Conservation (phyloP, 2,888 invertebrate species). For the Aleiodes testaceus region DNA sequence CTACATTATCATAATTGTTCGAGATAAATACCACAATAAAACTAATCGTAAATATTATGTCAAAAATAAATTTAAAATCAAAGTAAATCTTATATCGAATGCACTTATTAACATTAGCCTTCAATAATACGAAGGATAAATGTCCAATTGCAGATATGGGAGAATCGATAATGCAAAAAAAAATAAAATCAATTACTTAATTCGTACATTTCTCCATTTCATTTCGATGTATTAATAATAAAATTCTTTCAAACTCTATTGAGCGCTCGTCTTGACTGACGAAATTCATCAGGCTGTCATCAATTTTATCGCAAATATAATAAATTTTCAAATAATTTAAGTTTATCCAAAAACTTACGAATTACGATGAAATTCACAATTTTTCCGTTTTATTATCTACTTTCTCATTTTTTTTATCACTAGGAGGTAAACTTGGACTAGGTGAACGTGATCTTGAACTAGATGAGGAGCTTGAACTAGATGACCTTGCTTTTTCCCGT, state of each 20-base stretch:
- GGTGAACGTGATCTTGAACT: constrained; percentile 64
- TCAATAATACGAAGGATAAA: not conserved
- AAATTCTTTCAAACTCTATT: constrained; percentile 34
- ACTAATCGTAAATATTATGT: too few species aligned
- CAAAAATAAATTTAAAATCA: not conserved
- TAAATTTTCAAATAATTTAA: not conserved
- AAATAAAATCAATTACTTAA: not conserved
- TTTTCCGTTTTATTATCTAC: constrained; percentile 12
- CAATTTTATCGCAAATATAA: not conserved
- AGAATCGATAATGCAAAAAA: not conserved
- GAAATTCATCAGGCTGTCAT: constrained; percentile 2
- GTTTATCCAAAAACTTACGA: not conserved
- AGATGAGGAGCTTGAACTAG: constrained; percentile 58
- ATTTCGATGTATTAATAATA: constrained; percentile 35
- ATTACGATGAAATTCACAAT: constrained; percentile 1
- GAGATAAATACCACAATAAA: too few species aligned
- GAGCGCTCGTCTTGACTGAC: constrained; percentile 33
- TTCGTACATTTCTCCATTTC: not conserved
- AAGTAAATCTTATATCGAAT: not conserved
- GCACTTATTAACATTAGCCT: too few species aligned
- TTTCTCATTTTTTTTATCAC: constrained; percentile 34
- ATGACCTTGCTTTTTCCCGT: constrained; percentile 52
- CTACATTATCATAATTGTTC: too few species aligned
- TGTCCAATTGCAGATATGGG: constrained; percentile 7
- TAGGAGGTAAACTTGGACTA: constrained; percentile 56